Percentiles rank a stretch among this genome's conserved stretches.
Evolutionary conservation across 2,113 vertebrate species (phyloP).

Genomic region (Anolis carolinensis): DNA sequence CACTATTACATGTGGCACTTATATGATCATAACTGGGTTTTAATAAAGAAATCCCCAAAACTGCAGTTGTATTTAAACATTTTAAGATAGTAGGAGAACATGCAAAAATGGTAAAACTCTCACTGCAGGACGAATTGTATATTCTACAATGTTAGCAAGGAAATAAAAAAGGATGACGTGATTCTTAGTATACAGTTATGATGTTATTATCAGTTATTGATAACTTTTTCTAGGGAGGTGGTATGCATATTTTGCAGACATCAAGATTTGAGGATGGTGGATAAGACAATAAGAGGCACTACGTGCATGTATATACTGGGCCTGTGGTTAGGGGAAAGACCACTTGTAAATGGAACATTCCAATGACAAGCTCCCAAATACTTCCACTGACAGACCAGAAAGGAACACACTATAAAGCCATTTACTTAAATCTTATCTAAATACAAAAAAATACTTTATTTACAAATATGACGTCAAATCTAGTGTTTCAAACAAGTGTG

Average conservation of each 20-base stretch:
- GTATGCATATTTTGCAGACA: not conserved
- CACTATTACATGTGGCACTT: not conserved
- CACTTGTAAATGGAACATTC: not conserved
- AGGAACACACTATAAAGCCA: no score
- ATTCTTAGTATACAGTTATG: not conserved
- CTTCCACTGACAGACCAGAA: not conserved
- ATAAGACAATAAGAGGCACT: not conserved
- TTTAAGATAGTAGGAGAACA: constrained; percentile 9
- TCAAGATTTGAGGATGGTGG: not conserved
- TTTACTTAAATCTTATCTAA: not conserved
- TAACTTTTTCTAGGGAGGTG: not conserved
- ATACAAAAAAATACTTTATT: not conserved
- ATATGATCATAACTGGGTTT: not conserved
- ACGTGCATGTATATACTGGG: no score
- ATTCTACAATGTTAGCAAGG: not conserved
- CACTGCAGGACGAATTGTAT: not conserved
- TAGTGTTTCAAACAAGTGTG: not conserved
- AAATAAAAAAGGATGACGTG: not conserved
- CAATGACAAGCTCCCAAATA: not conserved
- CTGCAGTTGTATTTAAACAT: constrained; percentile 3
- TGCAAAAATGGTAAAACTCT: not conserved
- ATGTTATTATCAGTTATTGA: not conserved
- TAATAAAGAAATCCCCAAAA: not conserved
- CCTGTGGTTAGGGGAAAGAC: not conserved
- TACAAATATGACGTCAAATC: not conserved